Base-by-base conservation (phyloP, 1,140 invertebrate species). In the Pseudomyrmex dendroicus region DNA sequence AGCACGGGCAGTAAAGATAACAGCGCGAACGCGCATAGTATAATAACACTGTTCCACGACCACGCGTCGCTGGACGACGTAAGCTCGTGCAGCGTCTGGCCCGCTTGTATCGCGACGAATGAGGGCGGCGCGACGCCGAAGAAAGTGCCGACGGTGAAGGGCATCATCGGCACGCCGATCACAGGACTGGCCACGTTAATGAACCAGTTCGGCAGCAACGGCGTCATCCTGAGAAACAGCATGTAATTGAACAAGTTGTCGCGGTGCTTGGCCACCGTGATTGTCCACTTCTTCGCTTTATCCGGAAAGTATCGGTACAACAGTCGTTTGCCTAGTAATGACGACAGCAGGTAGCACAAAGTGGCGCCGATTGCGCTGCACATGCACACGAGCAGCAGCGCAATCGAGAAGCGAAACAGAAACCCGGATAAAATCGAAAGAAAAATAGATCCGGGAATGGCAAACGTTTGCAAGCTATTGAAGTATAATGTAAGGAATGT, bases 121-220 rank as follows among this genome's bases (percentile, higher is more conserved):
- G 99, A 99, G 50, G 99, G 99, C 64, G 99, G 99, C 2, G 98
- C 99, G 2, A 99, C 99, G 89, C 99, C 99, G 95, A 96, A 94
- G 95, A 97, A 96, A 84, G 99, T 99, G 77, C 99, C 99, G 61
- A 99, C 88, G 82, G 98, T 98, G 94, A 99, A 99, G 59, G 98
- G 98, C 70, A 96, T 85, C 59, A 99, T 93, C 20, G 99, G 98
- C 25, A 99, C 99, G 90, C 98, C 98, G 83, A 99, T 97, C 15
- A 99, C 97, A 46, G 99, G 99, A 84, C 99, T 98, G 3, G 98
- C 96, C 86, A 99, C 96, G 95, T 99, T 99, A 88, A 99, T 99
- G 94, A 99, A 99, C 99, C 99, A 99, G 94, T 99, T 99, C 5
- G 99, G 99, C 76, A 99, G 94, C 89, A 99, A 97, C 68, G 99